Percentiles rank a stretch among this genome's conserved stretches.
phyloP scores from a whole-genome alignment of 2,888 invertebrate genomes.

The Dusona sp. region DNA sequence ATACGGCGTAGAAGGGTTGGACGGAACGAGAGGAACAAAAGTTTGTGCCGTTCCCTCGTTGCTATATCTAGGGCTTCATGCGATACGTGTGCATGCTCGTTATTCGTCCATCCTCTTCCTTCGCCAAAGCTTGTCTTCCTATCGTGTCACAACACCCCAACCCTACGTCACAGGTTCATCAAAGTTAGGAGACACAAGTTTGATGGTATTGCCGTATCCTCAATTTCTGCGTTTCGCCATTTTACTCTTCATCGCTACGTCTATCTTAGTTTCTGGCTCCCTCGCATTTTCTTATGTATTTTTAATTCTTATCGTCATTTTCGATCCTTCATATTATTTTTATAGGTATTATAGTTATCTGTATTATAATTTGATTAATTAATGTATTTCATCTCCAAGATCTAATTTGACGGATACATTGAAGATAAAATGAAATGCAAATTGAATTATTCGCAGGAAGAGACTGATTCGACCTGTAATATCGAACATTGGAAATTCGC shows the following conservation, averaged over 20 bases:
- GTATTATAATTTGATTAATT: neutral
- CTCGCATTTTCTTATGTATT: neutral
- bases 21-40: constrained; percentile 33
- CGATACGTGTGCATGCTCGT: constrained; percentile 27
- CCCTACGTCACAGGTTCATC: constrained; percentile 55
- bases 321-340: neutral
- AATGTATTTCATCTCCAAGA: neutral
- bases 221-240: neutral
- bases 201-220: constrained; percentile 47
- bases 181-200: constrained; percentile 61
- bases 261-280: neutral
- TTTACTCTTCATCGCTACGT: neutral
- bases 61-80: constrained; percentile 4
- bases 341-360: too few relatives aligned
- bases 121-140: constrained; percentile 2
- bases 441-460: neutral
- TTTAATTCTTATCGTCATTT: neutral
- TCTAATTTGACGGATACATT: neutral
- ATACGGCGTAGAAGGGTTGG: constrained; percentile 16
- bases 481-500: neutral
- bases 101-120: constrained; percentile 21
- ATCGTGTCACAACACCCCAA: constrained; percentile 20
- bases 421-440: neutral
- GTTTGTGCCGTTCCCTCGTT: constrained; percentile 13
- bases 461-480: neutral